Evolutionary conservation across 2,797 vertebrate species (phyloP), one percentile per base, ranked within the genome.

Genomic region (Chaetophractus vellerosus): DNA sequence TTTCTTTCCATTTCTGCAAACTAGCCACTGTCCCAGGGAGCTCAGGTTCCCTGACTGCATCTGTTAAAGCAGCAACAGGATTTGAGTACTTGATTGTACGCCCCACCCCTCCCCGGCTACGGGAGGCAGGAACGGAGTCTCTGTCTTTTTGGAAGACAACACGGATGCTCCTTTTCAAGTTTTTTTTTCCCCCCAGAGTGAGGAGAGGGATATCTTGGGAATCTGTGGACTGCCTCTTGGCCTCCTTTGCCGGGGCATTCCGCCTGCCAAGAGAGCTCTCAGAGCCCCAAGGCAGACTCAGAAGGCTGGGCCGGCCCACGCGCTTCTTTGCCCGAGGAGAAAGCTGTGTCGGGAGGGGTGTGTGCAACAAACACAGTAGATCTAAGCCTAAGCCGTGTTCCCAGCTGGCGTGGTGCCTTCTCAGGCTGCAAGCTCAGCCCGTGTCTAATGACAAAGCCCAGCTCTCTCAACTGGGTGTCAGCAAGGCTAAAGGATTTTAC

Each of bases 381-480:
- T 94, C 85, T 78, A 71, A 95, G 80, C 95, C 85, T 78, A 71
- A 95, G 80, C 95, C 12, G 14, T 52, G 90, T 81, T 84, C 28
- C 1, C 2, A 75, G 93, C 84, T 97, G 97, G 97, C 90, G 9
- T 1, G 12, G 41, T 93, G 95, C 96, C 94, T 41, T 59, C 88
- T 85, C 55, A 61, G 36, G 90, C 97, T 97, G 96, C 59, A 95
- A 88, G n/a, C 83, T 85, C 61, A 91, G 96, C 87, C 95, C 15
- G 86, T 14, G 5, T 90, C 91, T 93, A 96, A 94, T 55, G 33
- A 96, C 83, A 95, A 96, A 95, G 92, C 88, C 72, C 12, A 90
- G 96, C 96, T 97, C 74, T 63, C 93, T 96, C 94, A 87, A 82
- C 90, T 66, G 87, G 18, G 5, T 96, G 97, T 98, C 97, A 97